Percentiles rank a stretch among this genome's conserved stretches.
Evolutionary conservation across 2,113 vertebrate species (phyloP).

Genomic region (Leptocoma aspasia): DNA sequence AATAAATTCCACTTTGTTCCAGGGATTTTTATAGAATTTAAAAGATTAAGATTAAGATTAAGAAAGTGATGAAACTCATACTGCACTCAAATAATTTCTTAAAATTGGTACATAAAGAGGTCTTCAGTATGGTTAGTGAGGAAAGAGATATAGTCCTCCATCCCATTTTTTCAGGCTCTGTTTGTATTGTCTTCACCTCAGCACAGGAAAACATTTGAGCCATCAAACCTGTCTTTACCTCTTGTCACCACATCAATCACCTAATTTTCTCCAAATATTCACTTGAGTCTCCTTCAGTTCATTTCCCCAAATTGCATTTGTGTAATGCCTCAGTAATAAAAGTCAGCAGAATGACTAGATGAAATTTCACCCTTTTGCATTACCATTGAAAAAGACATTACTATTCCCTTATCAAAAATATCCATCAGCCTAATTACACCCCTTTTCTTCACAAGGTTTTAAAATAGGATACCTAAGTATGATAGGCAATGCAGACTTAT

Average conservation of each 20-base stretch:
- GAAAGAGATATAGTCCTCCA: neutral
- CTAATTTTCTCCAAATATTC: constrained; percentile 2
- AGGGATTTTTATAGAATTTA: neutral
- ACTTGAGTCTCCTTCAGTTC: neutral
- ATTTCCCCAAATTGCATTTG: constrained; percentile 17
- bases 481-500: constrained; percentile 35
- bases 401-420: constrained; percentile 64
- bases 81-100: neutral
- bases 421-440: constrained; percentile 62
- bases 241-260: neutral
- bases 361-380: constrained; percentile 37
- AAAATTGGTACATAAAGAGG: neutral
- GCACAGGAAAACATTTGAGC: neutral
- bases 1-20: neutral
- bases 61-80: neutral
- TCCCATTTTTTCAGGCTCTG: neutral
- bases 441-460: constrained; percentile 39
- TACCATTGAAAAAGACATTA: constrained; percentile 58
- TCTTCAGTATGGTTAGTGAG: neutral
- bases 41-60: neutral
- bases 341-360: constrained; percentile 40
- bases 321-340: constrained; percentile 31
- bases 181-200: neutral
- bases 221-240: neutral
- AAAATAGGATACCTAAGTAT: constrained; percentile 56